phyloP scores from a whole-genome alignment of 1,140 invertebrate species.

The Drosophila santomea region DNA sequence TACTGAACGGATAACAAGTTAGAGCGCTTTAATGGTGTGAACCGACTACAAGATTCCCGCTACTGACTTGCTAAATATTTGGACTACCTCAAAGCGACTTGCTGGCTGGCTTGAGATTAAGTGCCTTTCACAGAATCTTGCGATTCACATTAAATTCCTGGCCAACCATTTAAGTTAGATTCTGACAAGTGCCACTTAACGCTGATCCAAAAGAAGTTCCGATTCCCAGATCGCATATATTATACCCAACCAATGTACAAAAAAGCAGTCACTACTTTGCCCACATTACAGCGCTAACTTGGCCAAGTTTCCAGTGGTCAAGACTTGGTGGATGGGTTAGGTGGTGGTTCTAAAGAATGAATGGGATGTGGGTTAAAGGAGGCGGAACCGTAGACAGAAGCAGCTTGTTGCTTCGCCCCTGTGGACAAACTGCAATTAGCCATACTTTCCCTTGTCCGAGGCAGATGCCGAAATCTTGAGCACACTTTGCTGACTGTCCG shows the following conservation, averaged over 20 bases:
- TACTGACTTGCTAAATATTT: neutral
- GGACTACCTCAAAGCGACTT: neutral
- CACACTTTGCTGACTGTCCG: conserved; percentile 32
- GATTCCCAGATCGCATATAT: neutral
- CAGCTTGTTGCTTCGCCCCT: conserved; percentile 50
- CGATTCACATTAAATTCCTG: too few relatives aligned
- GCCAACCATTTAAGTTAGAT: too few relatives aligned
- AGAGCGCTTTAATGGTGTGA: conserved; percentile 7
- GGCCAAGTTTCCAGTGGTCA: conserved; percentile 62
- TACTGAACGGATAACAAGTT: conserved; percentile 11
- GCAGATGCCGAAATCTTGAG: conserved; percentile 47
- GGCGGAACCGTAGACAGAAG: conserved; percentile 8
- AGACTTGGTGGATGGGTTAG: neutral
- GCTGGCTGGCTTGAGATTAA: neutral
- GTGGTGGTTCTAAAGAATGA: neutral
- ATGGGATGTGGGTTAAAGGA: conserved; percentile 2
- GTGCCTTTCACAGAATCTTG: too few relatives aligned
- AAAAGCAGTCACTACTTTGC: conserved; percentile 17
- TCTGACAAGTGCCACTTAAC: too few relatives aligned
- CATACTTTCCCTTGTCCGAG: conserved; percentile 44
- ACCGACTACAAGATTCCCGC: conserved; percentile 6
- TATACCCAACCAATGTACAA: too few relatives aligned
- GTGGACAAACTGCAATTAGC: conserved; percentile 60
- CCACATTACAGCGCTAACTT: conserved; percentile 61
- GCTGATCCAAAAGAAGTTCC: too few relatives aligned